Percentiles rank a stretch among this genome's conserved stretches.
phyloP scores from a whole-genome alignment of 2,113 vertebrate species.

The Dasypus novemcinctus region DNA sequence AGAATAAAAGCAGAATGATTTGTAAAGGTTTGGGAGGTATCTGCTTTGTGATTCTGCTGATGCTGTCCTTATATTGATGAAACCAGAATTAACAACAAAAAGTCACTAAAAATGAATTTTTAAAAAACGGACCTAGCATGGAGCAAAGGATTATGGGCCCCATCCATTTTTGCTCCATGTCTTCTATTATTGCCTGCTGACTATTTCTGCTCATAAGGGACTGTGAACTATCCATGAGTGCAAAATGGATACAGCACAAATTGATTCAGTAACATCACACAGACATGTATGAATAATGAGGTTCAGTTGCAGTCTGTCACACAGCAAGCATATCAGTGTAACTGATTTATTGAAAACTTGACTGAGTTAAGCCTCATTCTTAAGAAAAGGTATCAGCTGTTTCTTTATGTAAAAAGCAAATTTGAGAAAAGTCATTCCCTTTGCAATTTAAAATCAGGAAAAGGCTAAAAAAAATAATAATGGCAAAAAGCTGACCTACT shows the following conservation, averaged over 20 bases:
- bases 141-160: constrained; percentile 69
- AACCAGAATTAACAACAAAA: constrained; percentile 65
- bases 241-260: constrained; percentile 83
- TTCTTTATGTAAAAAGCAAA: not conserved
- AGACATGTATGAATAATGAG: constrained; percentile 81
- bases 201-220: constrained; percentile 78
- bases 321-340: constrained; percentile 69
- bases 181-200: constrained; percentile 80
- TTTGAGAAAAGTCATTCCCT: constrained; percentile 3
- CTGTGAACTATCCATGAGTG: constrained; percentile 77
- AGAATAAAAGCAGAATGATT: constrained; percentile 74
- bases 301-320: constrained; percentile 79
- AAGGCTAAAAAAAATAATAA: constrained; percentile 12
- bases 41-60: constrained; percentile 72
- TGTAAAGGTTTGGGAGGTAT: constrained; percentile 68
- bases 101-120: constrained; percentile 65
- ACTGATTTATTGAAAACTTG: constrained; percentile 79
- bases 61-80: constrained; percentile 69
- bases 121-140: constrained; percentile 67
- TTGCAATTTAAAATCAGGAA: constrained; percentile 43
- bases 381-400: constrained; percentile 50
- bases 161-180: constrained; percentile 66
- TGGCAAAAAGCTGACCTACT: not conserved
- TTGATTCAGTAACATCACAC: constrained; percentile 81
- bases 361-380: constrained; percentile 71